Base-by-base conservation (phyloP, 1,140 invertebrate genomes). In the Ephestia elutella region DNA sequence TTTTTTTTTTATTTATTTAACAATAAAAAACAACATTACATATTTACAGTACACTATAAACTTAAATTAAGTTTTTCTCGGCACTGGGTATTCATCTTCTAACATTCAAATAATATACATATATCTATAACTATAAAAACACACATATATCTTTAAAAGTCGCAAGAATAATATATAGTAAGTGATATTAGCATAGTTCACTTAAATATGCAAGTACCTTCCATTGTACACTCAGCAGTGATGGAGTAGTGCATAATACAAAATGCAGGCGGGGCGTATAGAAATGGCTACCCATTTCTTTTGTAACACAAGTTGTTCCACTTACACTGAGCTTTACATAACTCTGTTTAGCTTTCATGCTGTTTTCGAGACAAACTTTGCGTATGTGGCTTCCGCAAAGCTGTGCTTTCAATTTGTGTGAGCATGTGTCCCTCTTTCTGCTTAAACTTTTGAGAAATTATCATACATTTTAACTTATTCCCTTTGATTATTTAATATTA, bases 271-370 rank as follows among this genome's bases (percentile, higher is more conserved):
- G 15, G n/a, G n/a, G 15, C 15, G 38, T 15, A 44, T 3, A 44
- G 38, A 44, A 44, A 44, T 44, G 38, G 38, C 13, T 15, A 44
- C 4, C 15, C 38, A 44, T 44, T 44, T 44, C 38, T 44, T 44
- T 44, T 44, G 38, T 15, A 44, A 17, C 38, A 10, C 2, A 44
- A 44, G 13, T 4, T 0, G 13, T 17, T 10, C 15, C 2, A 17
- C n/a, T 44, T 44, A 44, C 38, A 44, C 0, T 3, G 38, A 44
- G 38, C 38, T 44, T 44, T 44, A 44, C 38, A 44, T 44, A 44
- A 44, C 38, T 44, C 38, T 44, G 15, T 44, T 44, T 44, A 44
- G n/a, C 5, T 44, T 44, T n/a, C 38, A 44, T 44, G n/a, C 38
- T 5, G n/a, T 44, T 44, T 38, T 9, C 38, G 38, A 44, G 38